Conservation (phyloP, 1,140 invertebrate species). For the Heliconius hermathena region DNA sequence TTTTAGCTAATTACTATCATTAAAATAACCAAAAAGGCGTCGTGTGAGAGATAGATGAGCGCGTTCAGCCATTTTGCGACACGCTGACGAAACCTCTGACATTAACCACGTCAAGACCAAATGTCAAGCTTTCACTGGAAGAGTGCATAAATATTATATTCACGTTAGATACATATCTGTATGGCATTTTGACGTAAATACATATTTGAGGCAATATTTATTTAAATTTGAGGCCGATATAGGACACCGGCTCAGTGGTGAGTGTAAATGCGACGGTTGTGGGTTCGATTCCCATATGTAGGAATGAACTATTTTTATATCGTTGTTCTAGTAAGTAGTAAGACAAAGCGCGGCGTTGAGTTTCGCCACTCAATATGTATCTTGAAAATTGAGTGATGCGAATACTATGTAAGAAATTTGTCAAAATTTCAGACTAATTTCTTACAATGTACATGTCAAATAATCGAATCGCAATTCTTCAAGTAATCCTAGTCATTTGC, state of each 20-base stretch:
- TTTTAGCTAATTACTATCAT: constrained; percentile 12
- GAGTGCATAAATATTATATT: constrained; percentile 25
- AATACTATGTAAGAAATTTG: too few species aligned
- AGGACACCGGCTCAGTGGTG: too few species aligned
- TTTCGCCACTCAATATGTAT: too few species aligned
- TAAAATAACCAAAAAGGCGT: constrained; percentile 1
- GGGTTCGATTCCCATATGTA: too few species aligned
- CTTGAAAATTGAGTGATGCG: too few species aligned
- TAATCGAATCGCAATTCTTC: too few species aligned
- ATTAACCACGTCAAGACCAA: constrained; percentile 53
- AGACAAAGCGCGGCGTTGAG: too few species aligned
- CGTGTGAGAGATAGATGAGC: not conserved
- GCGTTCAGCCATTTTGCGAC: constrained; percentile 45
- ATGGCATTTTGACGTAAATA: constrained; percentile 14
- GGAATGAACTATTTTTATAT: too few species aligned
- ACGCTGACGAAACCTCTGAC: constrained; percentile 55
- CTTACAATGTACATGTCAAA: not conserved
- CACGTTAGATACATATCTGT: not conserved
- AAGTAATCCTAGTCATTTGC: not conserved
- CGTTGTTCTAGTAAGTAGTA: too few species aligned
- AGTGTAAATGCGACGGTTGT: not conserved
- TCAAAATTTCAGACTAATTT: too few species aligned
- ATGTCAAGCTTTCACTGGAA: constrained; percentile 56
- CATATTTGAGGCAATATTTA: not conserved
- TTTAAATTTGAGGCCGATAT: not conserved